These are phyloP conservation scores for Drosophila gunungcola DNA, from an alignment of 1,140 invertebrate genomes.

Conservation along the genomic window DNA sequence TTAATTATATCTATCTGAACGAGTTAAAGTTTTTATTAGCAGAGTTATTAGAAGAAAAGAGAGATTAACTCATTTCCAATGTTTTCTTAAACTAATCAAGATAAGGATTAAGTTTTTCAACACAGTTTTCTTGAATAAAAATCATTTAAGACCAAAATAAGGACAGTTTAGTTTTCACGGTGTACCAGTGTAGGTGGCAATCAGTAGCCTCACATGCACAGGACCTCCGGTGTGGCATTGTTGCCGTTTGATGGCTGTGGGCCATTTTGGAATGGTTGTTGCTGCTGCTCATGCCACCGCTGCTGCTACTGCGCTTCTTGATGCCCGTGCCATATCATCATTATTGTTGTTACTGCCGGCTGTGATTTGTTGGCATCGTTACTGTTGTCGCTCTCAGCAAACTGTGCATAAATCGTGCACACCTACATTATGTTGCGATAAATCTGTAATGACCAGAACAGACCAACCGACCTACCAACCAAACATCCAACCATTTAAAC, in stretches of 20 bases:
- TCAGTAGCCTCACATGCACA: conserved; percentile 23
- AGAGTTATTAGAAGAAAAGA: too few species aligned
- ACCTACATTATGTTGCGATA: conserved; percentile 79
- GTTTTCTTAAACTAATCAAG: too few species aligned
- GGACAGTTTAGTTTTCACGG: background rate
- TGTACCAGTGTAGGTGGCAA: conserved; percentile 40
- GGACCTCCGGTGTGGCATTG: conserved; percentile 34
- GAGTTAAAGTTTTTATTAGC: too few species aligned
- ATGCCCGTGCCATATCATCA: conserved; percentile 59
- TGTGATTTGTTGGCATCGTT: conserved; percentile 80
- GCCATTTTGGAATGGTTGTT: conserved; percentile 37
- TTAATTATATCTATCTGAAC: too few species aligned
- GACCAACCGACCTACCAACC: conserved; percentile 16
- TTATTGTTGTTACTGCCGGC: conserved; percentile 50
- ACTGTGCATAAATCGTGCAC: conserved; percentile 79
- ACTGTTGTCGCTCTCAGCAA: conserved; percentile 81
- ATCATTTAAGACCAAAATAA: too few species aligned
- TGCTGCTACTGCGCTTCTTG: conserved; percentile 53
- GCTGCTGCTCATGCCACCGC: conserved; percentile 16
- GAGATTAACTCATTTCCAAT: too few species aligned
- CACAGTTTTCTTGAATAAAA: too few species aligned
- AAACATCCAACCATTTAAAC: conserved; percentile 11
- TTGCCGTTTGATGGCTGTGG: conserved; percentile 44
- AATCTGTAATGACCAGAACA: conserved; percentile 74
- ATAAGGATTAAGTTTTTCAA: too few species aligned